These are phyloP conservation scores for Teleopsis dalmanni DNA, from an alignment of 1,140 invertebrate species.

Conservation along the genomic window DNA sequence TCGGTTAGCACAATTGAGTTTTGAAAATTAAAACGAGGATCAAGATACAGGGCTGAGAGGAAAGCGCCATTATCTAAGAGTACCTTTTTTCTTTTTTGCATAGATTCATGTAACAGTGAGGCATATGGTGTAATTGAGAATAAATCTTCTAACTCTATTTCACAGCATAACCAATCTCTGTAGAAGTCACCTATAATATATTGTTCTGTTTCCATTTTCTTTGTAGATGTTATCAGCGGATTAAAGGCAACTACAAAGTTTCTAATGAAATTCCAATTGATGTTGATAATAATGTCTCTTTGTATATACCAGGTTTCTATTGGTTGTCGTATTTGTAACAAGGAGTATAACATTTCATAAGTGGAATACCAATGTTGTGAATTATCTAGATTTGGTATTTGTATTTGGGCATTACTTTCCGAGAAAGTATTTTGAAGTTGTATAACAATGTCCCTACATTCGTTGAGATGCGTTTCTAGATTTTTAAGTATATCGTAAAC, in stretches of 20 bases:
- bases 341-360: background rate
- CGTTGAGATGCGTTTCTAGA: background rate
- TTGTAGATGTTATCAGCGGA: background rate
- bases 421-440: background rate
- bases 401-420: too few relatives aligned
- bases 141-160: background rate
- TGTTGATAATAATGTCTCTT: too few relatives aligned
- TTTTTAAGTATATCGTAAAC: background rate
- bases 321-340: too few relatives aligned
- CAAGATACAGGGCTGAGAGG: slow-evolving; percentile 6
- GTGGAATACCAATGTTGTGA: background rate
- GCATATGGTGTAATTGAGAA: background rate
- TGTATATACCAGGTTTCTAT: too few relatives aligned
- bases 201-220: background rate
- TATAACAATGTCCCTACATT: background rate
- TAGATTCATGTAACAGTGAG: background rate
- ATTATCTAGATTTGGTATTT: background rate
- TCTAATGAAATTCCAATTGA: background rate
- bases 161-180: slow-evolving; percentile 6
- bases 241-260: background rate
- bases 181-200: slow-evolving; percentile 10
- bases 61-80: slow-evolving; percentile 7
- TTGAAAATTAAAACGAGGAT: slow-evolving; percentile 4
- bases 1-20: slow-evolving; percentile 1
- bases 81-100: background rate